Evolutionary conservation across 2,797 vertebrate genomes (phyloP).

Genomic region (Poecilia picta): DNA sequence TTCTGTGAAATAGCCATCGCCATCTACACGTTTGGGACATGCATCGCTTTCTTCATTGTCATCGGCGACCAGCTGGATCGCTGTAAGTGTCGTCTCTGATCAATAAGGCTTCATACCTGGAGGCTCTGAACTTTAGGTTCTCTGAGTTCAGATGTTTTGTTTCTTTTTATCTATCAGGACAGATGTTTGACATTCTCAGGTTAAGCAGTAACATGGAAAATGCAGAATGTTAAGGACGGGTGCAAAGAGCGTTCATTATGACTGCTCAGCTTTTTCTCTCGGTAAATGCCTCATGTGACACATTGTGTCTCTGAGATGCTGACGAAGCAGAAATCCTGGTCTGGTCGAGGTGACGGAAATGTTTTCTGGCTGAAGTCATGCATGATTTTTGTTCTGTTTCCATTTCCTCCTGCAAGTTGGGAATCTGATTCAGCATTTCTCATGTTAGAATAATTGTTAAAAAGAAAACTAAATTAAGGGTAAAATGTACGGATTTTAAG

Average conservation of each 20-base stretch:
- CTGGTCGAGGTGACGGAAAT: slow-evolving; percentile 15
- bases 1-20: slow-evolving; percentile 92
- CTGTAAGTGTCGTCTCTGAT: slow-evolving; percentile 80
- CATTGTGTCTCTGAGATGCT: slow-evolving; percentile 42
- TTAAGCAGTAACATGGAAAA: not conserved
- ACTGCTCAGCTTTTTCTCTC: slow-evolving; percentile 49
- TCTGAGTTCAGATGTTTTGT: not conserved
- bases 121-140: not conserved
- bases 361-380: slow-evolving; percentile 20
- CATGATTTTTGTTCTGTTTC: not conserved
- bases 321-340: slow-evolving; percentile 46
- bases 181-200: slow-evolving; percentile 11
- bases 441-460: not conserved
- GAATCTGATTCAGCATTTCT: not conserved
- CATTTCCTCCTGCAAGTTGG: not conserved
- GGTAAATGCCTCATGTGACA: slow-evolving; percentile 58
- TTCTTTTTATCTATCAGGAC: not conserved
- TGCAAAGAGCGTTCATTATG: slow-evolving; percentile 45
- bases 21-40: slow-evolving; percentile 96
- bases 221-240: slow-evolving; percentile 19
- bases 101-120: not conserved
- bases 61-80: slow-evolving; percentile 97
- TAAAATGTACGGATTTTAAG: not conserved
- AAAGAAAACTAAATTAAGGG: not conserved
- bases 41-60: slow-evolving; percentile 98